Evolutionary conservation across 1,140 invertebrate species (phyloP).

Genomic region (Brachystomella parvula): DNA sequence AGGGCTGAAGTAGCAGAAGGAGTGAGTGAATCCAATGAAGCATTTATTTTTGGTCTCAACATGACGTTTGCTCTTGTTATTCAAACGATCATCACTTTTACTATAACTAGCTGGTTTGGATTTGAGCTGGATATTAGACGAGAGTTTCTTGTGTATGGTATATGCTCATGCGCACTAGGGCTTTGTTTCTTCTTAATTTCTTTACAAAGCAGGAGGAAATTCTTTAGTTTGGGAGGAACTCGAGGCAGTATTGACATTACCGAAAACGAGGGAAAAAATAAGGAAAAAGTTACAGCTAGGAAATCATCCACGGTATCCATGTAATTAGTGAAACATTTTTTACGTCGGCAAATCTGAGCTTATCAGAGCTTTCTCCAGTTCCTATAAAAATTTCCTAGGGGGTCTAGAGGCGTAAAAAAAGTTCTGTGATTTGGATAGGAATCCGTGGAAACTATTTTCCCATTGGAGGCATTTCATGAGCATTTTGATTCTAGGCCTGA

Average conservation of each 20-base stretch:
- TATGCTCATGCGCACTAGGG: slow-evolving; percentile 47
- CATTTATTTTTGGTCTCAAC: slow-evolving; percentile 81
- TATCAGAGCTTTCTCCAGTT: too few species aligned
- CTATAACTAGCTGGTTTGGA: slow-evolving; percentile 49
- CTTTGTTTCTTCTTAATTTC: background rate
- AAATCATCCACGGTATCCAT: background rate
- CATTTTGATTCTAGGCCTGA: too few species aligned
- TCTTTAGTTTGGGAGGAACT: background rate
- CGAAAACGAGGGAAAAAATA: background rate
- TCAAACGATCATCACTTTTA: slow-evolving; percentile 65
- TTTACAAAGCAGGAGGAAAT: background rate
- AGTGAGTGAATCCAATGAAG: slow-evolving; percentile 71
- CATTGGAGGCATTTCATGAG: too few species aligned
- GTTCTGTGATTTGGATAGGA: too few species aligned
- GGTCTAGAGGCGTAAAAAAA: too few species aligned
- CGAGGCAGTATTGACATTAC: background rate
- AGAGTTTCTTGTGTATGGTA: slow-evolving; percentile 55
- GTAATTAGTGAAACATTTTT: too few species aligned
- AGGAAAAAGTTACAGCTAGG: background rate
- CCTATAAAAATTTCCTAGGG: too few species aligned
- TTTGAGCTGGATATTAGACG: slow-evolving; percentile 40
- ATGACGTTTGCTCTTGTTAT: slow-evolving; percentile 67
- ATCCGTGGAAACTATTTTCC: too few species aligned
- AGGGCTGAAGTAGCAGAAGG: slow-evolving; percentile 75
- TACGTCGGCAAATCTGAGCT: too few species aligned